Percentiles rank a stretch among this genome's conserved stretches.
Conservation (phyloP, 2,797 vertebrate species). For the Coendou prehensilis region DNA sequence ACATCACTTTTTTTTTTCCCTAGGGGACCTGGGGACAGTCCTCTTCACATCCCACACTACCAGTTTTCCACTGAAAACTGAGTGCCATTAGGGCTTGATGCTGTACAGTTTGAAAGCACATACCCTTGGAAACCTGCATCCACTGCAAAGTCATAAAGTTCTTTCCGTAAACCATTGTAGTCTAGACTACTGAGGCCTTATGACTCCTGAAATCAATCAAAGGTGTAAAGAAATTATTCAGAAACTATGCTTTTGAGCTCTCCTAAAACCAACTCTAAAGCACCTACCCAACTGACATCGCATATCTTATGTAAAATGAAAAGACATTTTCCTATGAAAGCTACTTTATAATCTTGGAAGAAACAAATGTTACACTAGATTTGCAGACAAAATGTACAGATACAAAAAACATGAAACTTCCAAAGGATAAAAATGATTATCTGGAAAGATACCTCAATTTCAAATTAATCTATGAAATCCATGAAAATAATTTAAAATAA, state of each 20-base stretch:
- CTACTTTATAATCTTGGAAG: background rate
- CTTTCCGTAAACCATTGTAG: background rate
- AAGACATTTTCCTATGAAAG: background rate
- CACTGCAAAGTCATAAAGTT: background rate
- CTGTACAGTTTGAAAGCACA: background rate
- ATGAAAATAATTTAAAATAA: background rate
- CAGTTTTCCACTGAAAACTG: background rate
- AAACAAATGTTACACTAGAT: background rate
- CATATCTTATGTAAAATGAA: background rate
- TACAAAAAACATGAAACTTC: background rate
- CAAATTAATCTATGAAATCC: background rate
- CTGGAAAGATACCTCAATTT: background rate
- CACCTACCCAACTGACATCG: background rate
- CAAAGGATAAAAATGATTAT: background rate
- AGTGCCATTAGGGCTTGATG: background rate
- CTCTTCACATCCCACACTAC: background rate
- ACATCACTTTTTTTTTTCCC: background rate
- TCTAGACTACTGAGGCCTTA: background rate
- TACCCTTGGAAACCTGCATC: background rate
- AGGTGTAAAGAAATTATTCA: background rate
- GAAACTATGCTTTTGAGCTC: background rate
- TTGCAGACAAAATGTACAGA: background rate
- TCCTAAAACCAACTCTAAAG: background rate
- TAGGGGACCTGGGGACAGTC: background rate
- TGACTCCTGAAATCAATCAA: background rate